A percentile compares a stretch with the other conserved stretches of the same genome.
These are phyloP conservation scores for Caiman crocodilus DNA, from an alignment of 2,797 vertebrate genomes.

Conservation along the genomic window DNA sequence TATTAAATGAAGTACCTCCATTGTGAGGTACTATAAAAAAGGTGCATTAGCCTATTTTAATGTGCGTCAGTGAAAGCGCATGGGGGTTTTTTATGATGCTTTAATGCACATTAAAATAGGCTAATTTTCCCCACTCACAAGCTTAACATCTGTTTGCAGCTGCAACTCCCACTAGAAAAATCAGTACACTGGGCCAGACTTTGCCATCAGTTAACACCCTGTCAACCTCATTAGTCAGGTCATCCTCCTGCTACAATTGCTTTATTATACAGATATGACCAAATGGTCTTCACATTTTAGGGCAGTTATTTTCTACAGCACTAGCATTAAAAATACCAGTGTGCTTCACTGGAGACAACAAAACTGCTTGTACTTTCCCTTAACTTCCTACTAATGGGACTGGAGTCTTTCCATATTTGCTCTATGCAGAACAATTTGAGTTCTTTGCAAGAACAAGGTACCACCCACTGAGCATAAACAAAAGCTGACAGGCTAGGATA, in stretches of 20 bases:
- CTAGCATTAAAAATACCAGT: conserved; percentile 30
- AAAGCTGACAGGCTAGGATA: neutral
- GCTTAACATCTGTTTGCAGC: conserved; percentile 18
- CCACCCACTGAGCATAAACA: neutral
- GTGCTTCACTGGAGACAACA: conserved; percentile 51
- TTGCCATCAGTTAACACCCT: conserved; percentile 24
- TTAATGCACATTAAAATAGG: neutral
- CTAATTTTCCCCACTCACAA: neutral
- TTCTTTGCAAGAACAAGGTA: neutral
- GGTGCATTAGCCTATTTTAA: no score
- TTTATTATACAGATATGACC: neutral
- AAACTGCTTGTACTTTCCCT: conserved; percentile 25
- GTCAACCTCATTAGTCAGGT: conserved; percentile 24
- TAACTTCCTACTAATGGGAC: conserved; percentile 18
- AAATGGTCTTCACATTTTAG: conserved; percentile 43
- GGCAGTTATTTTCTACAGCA: neutral
- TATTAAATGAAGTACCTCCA: no score
- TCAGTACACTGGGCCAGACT: neutral
- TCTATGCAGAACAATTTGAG: neutral
- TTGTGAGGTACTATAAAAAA: no score
- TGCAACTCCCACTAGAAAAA: conserved; percentile 47
- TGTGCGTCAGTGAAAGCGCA: no score
- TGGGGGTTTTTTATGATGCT: no score
- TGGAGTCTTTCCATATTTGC: conserved; percentile 22
- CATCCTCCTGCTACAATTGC: fast-evolving